Base-by-base conservation (phyloP, 2,888 invertebrate species). In the Steinernema carpocapsae region DNA sequence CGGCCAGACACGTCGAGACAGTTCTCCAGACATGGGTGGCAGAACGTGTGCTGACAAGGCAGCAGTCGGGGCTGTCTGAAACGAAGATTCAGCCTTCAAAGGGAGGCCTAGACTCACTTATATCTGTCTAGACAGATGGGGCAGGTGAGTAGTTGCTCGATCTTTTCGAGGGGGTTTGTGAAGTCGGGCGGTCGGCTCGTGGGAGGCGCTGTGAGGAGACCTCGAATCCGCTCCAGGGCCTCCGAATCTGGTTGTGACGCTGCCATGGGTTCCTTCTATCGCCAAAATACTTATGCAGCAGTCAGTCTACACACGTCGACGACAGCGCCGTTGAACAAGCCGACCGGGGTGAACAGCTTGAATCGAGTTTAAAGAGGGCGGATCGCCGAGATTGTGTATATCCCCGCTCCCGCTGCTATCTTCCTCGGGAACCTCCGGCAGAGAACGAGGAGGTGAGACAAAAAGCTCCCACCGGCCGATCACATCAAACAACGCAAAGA, bases 81-180 rank as follows among this genome's bases (percentile, higher is more conserved):
- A 80, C 26, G 42, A 51, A 14, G 22, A 71, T 45, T 32, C 14
- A 17, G 4, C 2, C 7, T 3, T 19, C 14, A 7, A 10, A 75
- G n/a, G n/a, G n/a, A 26, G 26, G n/a, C 22, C 6, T 12, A 12
- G 24, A 79, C 80, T 74, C 77, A 84, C 85, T 84, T 86, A 80
- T 93, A 99, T 87, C 97, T 92, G 90, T 99, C 97, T 89, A 97
- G 90, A 89, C 99, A 99, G 88, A 99, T 95, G 89, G 97, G 94
- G 91, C 99, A 99, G 83, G 95, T 96, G 88, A 99, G 91, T 89
- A 99, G 91, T 90, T 96, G 95, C 90, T 97, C 97, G 75, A 90
- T 86, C 79, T 89, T 87, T 78, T 87, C 87, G 72, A 87, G 79
- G 26, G 87, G 87, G 75, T 87, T 87, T 52, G 79, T 79, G 71